Evolutionary conservation across 2,888 invertebrate genomes (phyloP), one percentile per base, ranked within the genome.

Genomic region (Baccha elongata): DNA sequence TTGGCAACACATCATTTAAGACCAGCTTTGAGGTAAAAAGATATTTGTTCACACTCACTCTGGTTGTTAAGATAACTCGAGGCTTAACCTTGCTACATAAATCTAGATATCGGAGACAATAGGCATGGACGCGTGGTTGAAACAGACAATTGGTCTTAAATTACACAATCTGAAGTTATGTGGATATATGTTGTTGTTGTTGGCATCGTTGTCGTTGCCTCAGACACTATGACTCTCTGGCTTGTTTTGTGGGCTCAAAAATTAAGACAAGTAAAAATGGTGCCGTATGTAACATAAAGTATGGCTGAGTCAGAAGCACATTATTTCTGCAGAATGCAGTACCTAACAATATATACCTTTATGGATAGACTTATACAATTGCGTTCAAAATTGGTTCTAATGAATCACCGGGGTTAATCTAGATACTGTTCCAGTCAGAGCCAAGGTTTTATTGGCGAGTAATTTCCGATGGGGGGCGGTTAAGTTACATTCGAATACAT

Each of bases 31-130:
- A 65, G 37, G 50, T 52, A 64, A 71, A n/a, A 62, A 76, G 53
- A 75, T 67, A 60, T 76, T 37, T 65, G 69, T 40, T 48, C 46
- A 37, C 35, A 65, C 44, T 40, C n/a, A n/a, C 55, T 37, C 17
- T 44, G 26, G 23, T 58, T 58, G 32, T 62, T 64, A 48, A 62
- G 32, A 76, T 67, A 76, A 76, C 55, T 55, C 21, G 58, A 42
- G 81, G 71, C 71, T 72, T 81, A 81, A 81, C 81, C 81, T 81
- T 81, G 81, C 81, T 81, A 81, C 81, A 76, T 81, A 81, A 81
- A 81, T 81, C 81, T 44, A 81, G 60, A 81, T 81, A 81, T 62
- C 53, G 76, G 81, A 81, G 81, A 81, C 81, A 81, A 81, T 81
- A 76, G 76, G 60, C 71, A 71, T 53, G 71, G 71, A 76, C 81